phyloP scores from a whole-genome alignment of 2,888 invertebrate genomes.

The Endotricha flammealis region DNA sequence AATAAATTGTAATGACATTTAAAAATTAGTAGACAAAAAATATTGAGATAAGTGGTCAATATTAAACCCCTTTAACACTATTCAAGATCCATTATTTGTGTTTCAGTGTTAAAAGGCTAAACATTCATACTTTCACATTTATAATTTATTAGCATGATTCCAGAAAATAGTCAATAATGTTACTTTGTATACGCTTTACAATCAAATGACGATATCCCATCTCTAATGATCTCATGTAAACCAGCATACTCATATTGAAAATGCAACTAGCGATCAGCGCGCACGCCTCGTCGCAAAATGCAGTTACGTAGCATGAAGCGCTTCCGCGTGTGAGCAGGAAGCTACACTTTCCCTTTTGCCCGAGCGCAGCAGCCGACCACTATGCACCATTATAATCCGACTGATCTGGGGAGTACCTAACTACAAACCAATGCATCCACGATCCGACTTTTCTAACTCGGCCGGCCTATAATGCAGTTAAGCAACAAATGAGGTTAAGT shows the following conservation, averaged over 20 bases:
- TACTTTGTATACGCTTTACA: too few relatives aligned
- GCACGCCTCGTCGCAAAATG: constrained; percentile 39
- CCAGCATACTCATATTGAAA: constrained; percentile 13
- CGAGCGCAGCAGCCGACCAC: constrained; percentile 69
- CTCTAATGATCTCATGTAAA: constrained; percentile 1
- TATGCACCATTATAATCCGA: constrained; percentile 60
- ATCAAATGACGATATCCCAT: too few relatives aligned
- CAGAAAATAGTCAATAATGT: too few relatives aligned
- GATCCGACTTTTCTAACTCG: constrained; percentile 28
- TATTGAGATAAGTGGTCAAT: too few relatives aligned
- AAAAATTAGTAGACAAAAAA: too few relatives aligned
- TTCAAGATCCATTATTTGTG: too few relatives aligned
- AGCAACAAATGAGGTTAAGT: constrained; percentile 70
- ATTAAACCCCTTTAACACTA: too few relatives aligned
- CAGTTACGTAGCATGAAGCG: constrained; percentile 63
- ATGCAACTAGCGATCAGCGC: constrained; percentile 24
- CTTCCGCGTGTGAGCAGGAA: constrained; percentile 76
- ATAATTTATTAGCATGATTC: too few relatives aligned
- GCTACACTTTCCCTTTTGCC: constrained; percentile 76
- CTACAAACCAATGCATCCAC: constrained; percentile 17
- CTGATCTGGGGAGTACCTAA: constrained; percentile 31
- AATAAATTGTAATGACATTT: too few relatives aligned
- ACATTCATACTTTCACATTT: too few relatives aligned
- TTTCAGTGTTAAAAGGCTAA: too few relatives aligned
- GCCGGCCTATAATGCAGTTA: constrained; percentile 62